Base-by-base conservation (phyloP, 2,797 vertebrate genomes). In the Mastacembelus armatus region DNA sequence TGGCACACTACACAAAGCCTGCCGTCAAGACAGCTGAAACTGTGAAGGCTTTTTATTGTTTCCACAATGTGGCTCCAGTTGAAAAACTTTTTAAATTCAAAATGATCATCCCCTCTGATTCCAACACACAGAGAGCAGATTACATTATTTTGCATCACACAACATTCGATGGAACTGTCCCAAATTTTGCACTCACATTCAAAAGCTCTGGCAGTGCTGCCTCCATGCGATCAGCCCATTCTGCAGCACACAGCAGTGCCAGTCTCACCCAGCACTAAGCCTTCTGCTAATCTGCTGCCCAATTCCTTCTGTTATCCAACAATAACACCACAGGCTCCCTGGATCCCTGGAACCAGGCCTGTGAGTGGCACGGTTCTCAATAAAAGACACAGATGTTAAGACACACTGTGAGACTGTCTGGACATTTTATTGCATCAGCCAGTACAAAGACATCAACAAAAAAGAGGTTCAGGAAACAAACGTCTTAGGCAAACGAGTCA, bases 371-470 rank as follows among this genome's bases (percentile, higher is more conserved):
- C 32, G 18, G 54, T 19, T 59, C 67, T 71, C 77, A 72, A 67
- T 77, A 70, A 74, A 80, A 80, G 65, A 83, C 73, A 85, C 81
- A 88, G 85, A 91, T 78, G 86, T 87, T 81, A 60, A 58, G 42
- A 82, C 77, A 80, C 83, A 66, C 49, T 52, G 66, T 50, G 73
- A 74, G 27, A 66, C 47, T 72, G 80, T 83, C 70, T 57, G 75
- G 78, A 88, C 66, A 51, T 70, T 76, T 91, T 89, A 92, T 90
- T 91, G 78, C 83, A 83, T 83, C 78, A 87, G 82, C 71, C 85
- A 77, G 80, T 83, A 93, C 72, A 89, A 91, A 88, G 81, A 87
- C 78, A 78, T 86, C 54, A 66, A 43, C 55, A 66, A 59, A 81
- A 71, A 64, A 70, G 49, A 18, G 65, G 49, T 50, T 60, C 29